Conservation (phyloP, 2,888 invertebrate species). For the Phasia obesa region DNA sequence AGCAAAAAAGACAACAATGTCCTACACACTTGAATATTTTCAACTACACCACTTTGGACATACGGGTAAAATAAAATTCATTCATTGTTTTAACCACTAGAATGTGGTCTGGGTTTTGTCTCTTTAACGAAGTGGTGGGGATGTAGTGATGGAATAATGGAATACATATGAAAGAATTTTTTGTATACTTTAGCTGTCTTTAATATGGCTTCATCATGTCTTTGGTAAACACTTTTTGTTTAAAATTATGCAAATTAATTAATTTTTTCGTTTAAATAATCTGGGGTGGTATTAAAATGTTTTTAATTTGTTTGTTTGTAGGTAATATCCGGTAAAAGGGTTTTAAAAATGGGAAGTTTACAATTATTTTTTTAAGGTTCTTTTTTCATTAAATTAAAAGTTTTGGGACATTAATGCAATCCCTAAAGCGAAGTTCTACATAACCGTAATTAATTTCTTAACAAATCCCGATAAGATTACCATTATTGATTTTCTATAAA, state of each 20-base stretch:
- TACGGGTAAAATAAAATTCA: conserved; percentile 3
- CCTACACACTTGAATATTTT: conserved; percentile 14
- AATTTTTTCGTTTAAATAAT: conserved; percentile 10
- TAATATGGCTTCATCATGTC: conserved; percentile 51
- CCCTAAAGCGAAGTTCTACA: too few relatives aligned
- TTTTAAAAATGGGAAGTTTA: too few relatives aligned
- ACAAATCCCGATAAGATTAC: too few relatives aligned
- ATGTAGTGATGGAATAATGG: conserved; percentile 4
- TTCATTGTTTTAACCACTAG: conserved; percentile 50
- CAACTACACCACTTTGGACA: conserved; percentile 4
- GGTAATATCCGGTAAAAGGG: not conserved
- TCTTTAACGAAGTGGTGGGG: not conserved
- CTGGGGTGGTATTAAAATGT: not conserved
- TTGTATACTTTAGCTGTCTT: not conserved
- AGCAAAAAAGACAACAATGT: not conserved
- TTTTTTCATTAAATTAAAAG: too few relatives aligned
- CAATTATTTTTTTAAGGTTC: too few relatives aligned
- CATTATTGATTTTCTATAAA: too few relatives aligned
- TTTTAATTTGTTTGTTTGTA: not conserved
- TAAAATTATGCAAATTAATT: conserved; percentile 50
- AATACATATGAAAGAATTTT: conserved; percentile 8
- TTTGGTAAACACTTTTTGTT: conserved; percentile 47
- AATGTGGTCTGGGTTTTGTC: conserved; percentile 51
- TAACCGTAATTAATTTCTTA: too few relatives aligned
- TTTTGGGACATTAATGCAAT: too few relatives aligned